Base-by-base conservation (phyloP, 1,140 invertebrate genomes). In the Hesperophylax magnus region DNA sequence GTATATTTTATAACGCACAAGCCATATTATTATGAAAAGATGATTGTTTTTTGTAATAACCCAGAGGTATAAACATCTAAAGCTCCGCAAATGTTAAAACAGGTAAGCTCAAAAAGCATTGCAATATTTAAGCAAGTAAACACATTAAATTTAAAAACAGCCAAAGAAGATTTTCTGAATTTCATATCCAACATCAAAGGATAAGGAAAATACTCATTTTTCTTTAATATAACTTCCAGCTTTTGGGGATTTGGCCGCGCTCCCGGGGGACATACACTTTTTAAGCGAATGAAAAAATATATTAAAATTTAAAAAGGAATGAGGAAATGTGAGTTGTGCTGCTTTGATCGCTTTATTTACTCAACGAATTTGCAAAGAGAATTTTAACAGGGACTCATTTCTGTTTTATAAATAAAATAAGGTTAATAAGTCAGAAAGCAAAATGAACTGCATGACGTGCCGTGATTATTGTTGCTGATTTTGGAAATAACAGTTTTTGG, bases 141-240 rank as follows among this genome's bases (percentile, higher is more conserved):
- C n/a, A 58, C 22, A 58, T 58, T 58, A 58, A 58, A 58, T 58
- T 20, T 22, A 58, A 22, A 58, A 20, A 58, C n/a, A 22, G 56
- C n/a, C 11, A 34, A 14, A 15, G 14, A 14, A 47, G 39, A 47
- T 47, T 47, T 47, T 11, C 39, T 47, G 39, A 47, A 67, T 58
- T 58, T 58, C 22, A 67, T 15, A 31, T 67, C 31, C 31, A 34
- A 34, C 22, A 67, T 67, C 63, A 67, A 67, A 67, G 63, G 63
- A 27, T 34, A 47, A 67, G 17, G 31, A 67, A 67, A 27, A 67
- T 27, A 67, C 27, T 67, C 24, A 34, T 67, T 67, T 67, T 34
- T 67, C 63, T 27, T 31, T 22, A 67, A 67, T 67, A 67, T n/a
- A 31, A 67, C 63, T 67, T 31, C 17, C 56, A 4, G 56, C n/a